Evolutionary conservation across 2,888 invertebrate genomes (phyloP).

Genomic region (Nephrotoma flavescens): DNA sequence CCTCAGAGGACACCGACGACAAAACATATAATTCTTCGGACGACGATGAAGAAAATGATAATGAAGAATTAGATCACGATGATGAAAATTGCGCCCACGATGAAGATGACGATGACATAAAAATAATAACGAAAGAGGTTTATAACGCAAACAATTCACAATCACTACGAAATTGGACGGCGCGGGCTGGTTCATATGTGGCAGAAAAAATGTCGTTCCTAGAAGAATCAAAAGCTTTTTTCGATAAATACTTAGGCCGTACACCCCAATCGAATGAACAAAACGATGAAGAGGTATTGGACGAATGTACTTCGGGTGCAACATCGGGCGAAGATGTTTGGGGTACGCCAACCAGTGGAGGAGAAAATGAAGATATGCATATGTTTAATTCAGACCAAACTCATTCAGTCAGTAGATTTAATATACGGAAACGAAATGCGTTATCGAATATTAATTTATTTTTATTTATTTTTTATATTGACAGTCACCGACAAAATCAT

Average conservation of each 20-base stretch:
- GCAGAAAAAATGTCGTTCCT: constrained; percentile 66
- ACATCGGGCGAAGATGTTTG: constrained; percentile 77
- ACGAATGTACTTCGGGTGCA: constrained; percentile 66
- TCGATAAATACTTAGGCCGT: constrained; percentile 33
- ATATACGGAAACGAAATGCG: background rate
- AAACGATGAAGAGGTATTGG: constrained; percentile 43
- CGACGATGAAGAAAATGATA: constrained; percentile 21
- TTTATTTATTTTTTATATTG: constrained; percentile 11
- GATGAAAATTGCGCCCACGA: constrained; percentile 3
- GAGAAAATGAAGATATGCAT: constrained; percentile 54
- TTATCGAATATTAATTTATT: background rate
- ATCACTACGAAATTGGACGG: constrained; percentile 50
- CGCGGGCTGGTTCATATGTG: constrained; percentile 64
- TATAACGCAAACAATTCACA: constrained; percentile 9
- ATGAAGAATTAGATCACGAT: constrained; percentile 11
- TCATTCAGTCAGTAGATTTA: constrained; percentile 38
- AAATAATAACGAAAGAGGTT: constrained; percentile 9
- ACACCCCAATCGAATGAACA: constrained; percentile 7
- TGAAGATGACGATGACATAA: constrained; percentile 12
- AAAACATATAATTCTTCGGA: constrained; percentile 24
- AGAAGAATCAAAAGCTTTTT: constrained; percentile 39
- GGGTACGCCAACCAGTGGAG: constrained; percentile 80
- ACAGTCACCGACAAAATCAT: constrained; percentile 46
- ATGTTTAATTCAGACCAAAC: constrained; percentile 51
- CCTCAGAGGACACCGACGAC: constrained; percentile 45